Base-by-base conservation (phyloP, 1,140 invertebrate genomes). In the Leptonema lineaticorne region DNA sequence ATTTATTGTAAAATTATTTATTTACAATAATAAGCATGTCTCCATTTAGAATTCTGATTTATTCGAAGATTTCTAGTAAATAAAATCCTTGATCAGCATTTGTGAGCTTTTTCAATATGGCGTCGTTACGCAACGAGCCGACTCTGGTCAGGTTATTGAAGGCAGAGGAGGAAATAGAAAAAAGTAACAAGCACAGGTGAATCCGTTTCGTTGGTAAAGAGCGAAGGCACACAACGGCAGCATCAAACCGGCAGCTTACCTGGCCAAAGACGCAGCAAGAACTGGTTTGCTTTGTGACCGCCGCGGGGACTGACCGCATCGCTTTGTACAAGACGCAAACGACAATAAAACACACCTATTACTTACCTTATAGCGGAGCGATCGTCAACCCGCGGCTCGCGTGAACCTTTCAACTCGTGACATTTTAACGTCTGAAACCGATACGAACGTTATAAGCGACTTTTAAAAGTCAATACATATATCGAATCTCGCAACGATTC, bases 321-420 rank as follows among this genome's bases (percentile, higher is more conserved):
- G n/a, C 22, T 53, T 53, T 24, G 50, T 22, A 22, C 27, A 20
- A 9, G 50, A 53, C 14, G 24, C 50, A 24, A 53, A 53, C 50
- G 50, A 53, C 50, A 53, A 53, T 53, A 53, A 53, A 53, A 53
- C 50, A 53, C 50, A 53, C 50, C 50, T 53, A 53, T 53, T 53
- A 53, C 37, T 41, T 14, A 9, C 50, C 22, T 50, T 53, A 53
- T 26, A 53, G 50, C 22, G 7, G 2, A 53, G 18, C 3, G 50
- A 7, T 53, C 27, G 22, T 53, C 50, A 53, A 53, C 20, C 2
- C 9, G 50, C 27, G 2, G 5, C 9, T 26, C 22, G 46, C 50
- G 22, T 26, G 22, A 22, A 2, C 30, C 37, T 41, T 16, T 41
- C 16, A 9, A 6, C 2, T 41, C 37, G 37, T 16, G n/a, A n/a